phyloP scores from a whole-genome alignment of 2,888 invertebrate genomes.

The Apoda limacodes region DNA sequence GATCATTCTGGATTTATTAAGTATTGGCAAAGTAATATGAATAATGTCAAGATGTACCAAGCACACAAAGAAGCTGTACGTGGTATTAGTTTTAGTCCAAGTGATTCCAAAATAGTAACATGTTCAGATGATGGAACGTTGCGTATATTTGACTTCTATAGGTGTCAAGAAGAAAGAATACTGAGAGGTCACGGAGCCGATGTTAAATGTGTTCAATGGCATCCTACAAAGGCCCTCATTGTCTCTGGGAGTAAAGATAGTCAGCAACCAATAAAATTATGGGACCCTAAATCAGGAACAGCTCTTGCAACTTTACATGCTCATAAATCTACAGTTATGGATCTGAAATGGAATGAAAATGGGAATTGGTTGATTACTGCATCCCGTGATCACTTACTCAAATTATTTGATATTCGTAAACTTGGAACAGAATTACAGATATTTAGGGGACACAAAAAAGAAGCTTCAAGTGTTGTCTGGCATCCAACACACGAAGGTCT shows the following conservation, averaged over 20 bases:
- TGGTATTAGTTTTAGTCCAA: constrained; percentile 99
- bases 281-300: constrained; percentile 98
- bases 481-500: constrained; percentile 98
- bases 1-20: constrained; percentile 99
- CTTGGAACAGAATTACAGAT: constrained; percentile 95
- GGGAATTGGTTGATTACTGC: constrained; percentile 99
- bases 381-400: constrained; percentile 95
- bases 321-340: constrained; percentile 99
- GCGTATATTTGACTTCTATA: constrained; percentile 98
- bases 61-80: constrained; percentile 99
- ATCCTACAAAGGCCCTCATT: constrained; percentile 96
- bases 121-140: constrained; percentile 99
- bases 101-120: constrained; percentile 98
- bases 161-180: constrained; percentile 96
- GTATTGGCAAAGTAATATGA: constrained; percentile 99
- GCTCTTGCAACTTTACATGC: constrained; percentile 98
- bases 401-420: constrained; percentile 97
- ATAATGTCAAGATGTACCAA: constrained; percentile 99
- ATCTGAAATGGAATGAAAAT: constrained; percentile 98
- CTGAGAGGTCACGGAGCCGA: constrained; percentile 96
- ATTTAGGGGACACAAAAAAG: constrained; percentile 99
- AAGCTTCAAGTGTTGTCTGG: constrained; percentile 97
- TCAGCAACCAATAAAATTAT: constrained; percentile 98
- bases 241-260: constrained; percentile 99
- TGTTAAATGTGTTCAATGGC: constrained; percentile 99